Evolutionary conservation across 2,113 vertebrate species (phyloP).

Genomic region (Triplophysa dalaica): DNA sequence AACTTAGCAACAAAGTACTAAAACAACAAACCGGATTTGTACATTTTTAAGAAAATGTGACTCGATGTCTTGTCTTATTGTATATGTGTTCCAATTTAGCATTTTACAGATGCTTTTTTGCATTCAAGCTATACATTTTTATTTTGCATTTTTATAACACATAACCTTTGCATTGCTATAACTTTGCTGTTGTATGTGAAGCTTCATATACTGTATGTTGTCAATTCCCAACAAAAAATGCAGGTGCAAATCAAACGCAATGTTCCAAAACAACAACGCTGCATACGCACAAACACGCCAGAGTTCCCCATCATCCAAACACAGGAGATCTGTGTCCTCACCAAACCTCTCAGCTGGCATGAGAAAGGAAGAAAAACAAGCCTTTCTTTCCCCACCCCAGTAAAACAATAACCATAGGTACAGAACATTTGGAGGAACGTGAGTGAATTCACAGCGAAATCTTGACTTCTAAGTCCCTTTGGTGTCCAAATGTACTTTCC

Average conservation of each 20-base stretch:
- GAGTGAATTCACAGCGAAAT: slow-evolving; percentile 31
- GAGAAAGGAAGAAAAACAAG: slow-evolving; percentile 46
- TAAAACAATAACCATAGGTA: slow-evolving; percentile 50
- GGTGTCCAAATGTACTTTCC: neutral
- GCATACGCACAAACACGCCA: neutral
- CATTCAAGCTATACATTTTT: too few relatives aligned
- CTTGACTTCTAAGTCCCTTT: neutral
- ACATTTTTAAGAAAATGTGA: too few relatives aligned
- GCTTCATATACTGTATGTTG: neutral
- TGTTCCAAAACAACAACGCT: neutral
- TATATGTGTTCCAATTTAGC: too few relatives aligned
- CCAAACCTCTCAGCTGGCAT: slow-evolving; percentile 35
- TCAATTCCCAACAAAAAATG: neutral
- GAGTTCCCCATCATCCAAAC: slow-evolving; percentile 8
- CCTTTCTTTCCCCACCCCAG: slow-evolving; percentile 32
- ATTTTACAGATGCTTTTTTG: too few relatives aligned
- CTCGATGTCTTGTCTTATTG: too few relatives aligned
- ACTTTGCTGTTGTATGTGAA: too few relatives aligned
- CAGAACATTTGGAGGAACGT: slow-evolving; percentile 25
- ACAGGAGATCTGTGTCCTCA: slow-evolving; percentile 24
- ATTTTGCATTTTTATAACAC: too few relatives aligned
- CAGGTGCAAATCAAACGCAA: slow-evolving; percentile 1
- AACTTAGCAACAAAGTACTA: too few relatives aligned
- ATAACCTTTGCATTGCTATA: too few relatives aligned
- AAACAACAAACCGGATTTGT: too few relatives aligned